These are phyloP conservation scores for Cecidostiba fungosa DNA, from an alignment of 2,888 invertebrate genomes.

Conservation along the genomic window DNA sequence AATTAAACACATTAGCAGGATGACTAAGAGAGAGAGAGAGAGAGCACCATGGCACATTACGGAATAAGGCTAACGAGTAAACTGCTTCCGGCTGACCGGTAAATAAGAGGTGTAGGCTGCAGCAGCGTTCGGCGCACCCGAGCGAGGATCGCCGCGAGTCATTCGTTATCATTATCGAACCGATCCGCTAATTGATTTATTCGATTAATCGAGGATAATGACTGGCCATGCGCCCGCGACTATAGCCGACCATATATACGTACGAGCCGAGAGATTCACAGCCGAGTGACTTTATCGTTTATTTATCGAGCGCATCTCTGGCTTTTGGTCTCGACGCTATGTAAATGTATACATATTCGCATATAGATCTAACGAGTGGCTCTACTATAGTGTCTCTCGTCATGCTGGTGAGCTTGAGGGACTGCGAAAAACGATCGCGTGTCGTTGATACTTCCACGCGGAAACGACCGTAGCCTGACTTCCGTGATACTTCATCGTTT, in stretches of 20 bases:
- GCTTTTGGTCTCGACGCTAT: neutral
- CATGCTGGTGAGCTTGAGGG: neutral
- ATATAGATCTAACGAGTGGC: neutral
- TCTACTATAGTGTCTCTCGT: neutral
- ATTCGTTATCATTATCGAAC: constrained; percentile 71
- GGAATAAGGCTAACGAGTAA: constrained; percentile 14
- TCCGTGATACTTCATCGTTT: constrained; percentile 48
- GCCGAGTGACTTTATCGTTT: constrained; percentile 69
- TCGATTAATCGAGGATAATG: constrained; percentile 73
- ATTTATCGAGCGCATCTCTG: constrained; percentile 67
- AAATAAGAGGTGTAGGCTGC: neutral
- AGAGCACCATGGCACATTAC: neutral
- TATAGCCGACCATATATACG: neutral
- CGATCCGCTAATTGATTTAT: constrained; percentile 76
- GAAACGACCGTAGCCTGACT: constrained; percentile 41
- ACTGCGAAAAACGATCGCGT: constrained; percentile 8
- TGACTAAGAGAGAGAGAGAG: neutral
- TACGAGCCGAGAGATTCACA: constrained; percentile 58
- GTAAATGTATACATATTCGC: neutral
- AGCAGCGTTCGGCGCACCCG: neutral
- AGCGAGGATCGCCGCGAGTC: constrained; percentile 58
- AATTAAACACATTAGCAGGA: neutral
- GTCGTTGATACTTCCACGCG: neutral
- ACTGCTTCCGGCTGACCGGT: constrained; percentile 3
- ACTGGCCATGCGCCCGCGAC: constrained; percentile 65